A percentile compares a stretch with the other conserved stretches of the same genome.
Evolutionary conservation across 30 jellyfish, hydroid and myxozoan species (phyloP).

Genomic region (Sanderia malayensis): DNA sequence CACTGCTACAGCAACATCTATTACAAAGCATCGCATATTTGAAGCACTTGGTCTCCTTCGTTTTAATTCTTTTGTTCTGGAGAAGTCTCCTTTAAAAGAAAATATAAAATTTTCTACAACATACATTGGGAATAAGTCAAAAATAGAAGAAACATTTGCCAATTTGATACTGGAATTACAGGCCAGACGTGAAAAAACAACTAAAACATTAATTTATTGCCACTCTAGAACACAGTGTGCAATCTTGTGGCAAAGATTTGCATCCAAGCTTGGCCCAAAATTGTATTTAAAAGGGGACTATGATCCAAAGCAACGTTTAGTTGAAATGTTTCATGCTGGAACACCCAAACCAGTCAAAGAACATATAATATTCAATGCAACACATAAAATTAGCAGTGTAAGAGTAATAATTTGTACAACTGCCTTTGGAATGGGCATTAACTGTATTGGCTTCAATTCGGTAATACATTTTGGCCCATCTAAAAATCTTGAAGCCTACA

Average conservation of each 20-base stretch:
- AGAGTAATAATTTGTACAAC: constrained; percentile 21
- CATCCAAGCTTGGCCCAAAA: constrained; percentile 9
- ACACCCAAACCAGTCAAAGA: constrained; percentile 18
- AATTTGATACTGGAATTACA: not conserved
- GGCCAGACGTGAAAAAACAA: not conserved
- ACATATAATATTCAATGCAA: constrained; percentile 6
- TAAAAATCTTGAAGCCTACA: constrained; percentile 7
- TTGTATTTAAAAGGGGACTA: not conserved
- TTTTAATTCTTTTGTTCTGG: not conserved
- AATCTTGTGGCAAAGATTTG: constrained; percentile 9
- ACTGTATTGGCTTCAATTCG: constrained; percentile 19
- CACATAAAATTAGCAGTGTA: constrained; percentile 2
- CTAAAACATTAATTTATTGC: not conserved
- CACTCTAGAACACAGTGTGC: constrained; percentile 16
- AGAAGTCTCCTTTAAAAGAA: too few species aligned
- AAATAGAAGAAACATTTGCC: not conserved
- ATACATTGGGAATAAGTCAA: not conserved
- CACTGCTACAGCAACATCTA: constrained; percentile 30
- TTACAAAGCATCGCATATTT: constrained; percentile 7
- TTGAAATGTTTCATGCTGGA: constrained; percentile 51
- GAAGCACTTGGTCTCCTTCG: constrained; percentile 3
- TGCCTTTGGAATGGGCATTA: constrained; percentile 49
- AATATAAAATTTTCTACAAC: too few species aligned
- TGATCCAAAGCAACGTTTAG: not conserved
- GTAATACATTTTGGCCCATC: constrained; percentile 41